Conservation (phyloP, 2,797 vertebrate genomes). For the Cephalopachus bancanus region DNA sequence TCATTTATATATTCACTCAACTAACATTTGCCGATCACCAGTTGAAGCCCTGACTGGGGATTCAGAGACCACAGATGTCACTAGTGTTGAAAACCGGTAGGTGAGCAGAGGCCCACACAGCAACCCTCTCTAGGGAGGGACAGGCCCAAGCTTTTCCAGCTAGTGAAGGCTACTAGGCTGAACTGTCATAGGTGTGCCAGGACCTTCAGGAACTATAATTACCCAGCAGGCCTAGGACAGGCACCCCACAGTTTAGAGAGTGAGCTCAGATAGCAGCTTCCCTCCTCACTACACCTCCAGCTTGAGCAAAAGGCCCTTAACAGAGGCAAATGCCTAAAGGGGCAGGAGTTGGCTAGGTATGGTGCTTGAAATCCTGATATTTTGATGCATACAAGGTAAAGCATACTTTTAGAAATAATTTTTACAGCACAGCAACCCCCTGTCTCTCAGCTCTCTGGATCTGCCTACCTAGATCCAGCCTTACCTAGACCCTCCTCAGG, state of each 20-base stretch:
- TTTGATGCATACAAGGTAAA: background rate
- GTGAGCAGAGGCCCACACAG: background rate
- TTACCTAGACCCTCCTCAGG: background rate
- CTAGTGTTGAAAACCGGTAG: background rate
- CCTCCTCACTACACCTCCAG: background rate
- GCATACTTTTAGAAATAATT: constrained; percentile 20
- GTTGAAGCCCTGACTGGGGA: background rate
- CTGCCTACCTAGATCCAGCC: background rate
- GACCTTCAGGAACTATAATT: constrained; percentile 38
- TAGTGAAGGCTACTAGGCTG: background rate
- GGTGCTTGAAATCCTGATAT: background rate
- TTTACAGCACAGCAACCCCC: background rate
- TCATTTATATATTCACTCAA: background rate
- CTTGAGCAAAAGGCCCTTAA: background rate
- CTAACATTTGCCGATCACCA: background rate
- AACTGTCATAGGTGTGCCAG: background rate
- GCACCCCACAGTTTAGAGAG: background rate
- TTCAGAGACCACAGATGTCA: background rate
- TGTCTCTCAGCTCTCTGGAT: background rate
- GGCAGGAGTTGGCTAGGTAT: background rate
- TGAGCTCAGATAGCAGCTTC: background rate
- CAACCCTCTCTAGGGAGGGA: background rate
- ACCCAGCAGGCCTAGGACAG: constrained; percentile 10
- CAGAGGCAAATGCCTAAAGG: background rate
- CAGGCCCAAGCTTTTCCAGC: background rate